phyloP scores from a whole-genome alignment of 2,113 vertebrate species.

The Tiliqua scincoides region DNA sequence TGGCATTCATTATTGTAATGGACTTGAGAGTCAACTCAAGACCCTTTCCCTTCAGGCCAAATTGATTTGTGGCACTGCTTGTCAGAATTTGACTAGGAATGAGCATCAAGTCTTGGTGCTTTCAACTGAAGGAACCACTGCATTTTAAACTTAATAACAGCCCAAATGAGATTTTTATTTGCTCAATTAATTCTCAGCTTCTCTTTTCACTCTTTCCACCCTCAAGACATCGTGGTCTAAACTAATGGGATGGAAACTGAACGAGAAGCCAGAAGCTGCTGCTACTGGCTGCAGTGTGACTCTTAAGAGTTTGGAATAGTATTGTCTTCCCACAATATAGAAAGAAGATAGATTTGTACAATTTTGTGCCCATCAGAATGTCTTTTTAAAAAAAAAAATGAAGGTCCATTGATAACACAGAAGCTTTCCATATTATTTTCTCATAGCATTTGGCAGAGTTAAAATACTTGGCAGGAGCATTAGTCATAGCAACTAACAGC shows the following conservation, averaged over 20 bases:
- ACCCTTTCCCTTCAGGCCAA: constrained; percentile 14
- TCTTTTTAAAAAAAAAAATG: background rate
- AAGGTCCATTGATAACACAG: background rate
- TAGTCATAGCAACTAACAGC: too few relatives aligned
- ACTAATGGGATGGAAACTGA: background rate
- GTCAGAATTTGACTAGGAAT: constrained; percentile 30
- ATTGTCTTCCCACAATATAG: constrained; percentile 43
- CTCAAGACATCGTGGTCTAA: background rate
- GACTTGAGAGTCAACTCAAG: constrained; percentile 30
- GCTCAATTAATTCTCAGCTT: constrained; percentile 30
- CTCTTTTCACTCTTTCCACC: background rate
- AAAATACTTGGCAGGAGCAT: background rate
- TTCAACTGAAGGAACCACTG: constrained; percentile 26
- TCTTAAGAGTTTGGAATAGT: background rate
- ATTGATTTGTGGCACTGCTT: constrained; percentile 45
- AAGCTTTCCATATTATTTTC: background rate
- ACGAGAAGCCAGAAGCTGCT: background rate
- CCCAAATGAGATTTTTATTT: constrained; percentile 38
- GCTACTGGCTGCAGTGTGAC: background rate
- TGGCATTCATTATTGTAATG: constrained; percentile 44
- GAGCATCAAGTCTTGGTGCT: constrained; percentile 27
- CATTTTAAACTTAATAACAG: constrained; percentile 34
- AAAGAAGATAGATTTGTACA: background rate
- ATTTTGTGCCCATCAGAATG: background rate
- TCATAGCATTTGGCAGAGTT: background rate